phyloP scores from a whole-genome alignment of 2,888 invertebrate genomes.

The Hydriomena furcata region DNA sequence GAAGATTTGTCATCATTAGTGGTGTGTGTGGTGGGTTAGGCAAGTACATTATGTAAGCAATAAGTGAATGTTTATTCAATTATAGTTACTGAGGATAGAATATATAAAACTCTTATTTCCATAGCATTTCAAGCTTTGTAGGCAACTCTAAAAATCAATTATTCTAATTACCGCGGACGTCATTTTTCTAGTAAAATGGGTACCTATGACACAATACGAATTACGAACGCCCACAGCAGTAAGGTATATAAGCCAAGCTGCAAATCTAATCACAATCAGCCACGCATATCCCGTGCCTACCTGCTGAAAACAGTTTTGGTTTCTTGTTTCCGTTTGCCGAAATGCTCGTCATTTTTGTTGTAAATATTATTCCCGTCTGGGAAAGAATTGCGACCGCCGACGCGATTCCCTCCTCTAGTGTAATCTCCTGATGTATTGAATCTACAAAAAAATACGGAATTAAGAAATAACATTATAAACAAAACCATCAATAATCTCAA shows the following conservation, averaged over 20 bases:
- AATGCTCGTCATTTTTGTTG: conserved; percentile 78
- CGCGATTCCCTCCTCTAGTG: conserved; percentile 59
- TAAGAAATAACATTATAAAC: conserved; percentile 26
- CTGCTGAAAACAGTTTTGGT: conserved; percentile 84
- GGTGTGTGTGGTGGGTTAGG: too few species aligned
- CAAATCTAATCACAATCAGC: conserved; percentile 25
- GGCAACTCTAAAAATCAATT: too few species aligned
- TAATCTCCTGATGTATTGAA: conserved; percentile 69
- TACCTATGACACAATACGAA: background rate
- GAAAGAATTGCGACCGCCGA: conserved; percentile 64
- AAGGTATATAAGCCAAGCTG: background rate
- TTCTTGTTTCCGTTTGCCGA: conserved; percentile 79
- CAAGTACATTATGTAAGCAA: too few species aligned
- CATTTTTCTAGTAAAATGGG: too few species aligned
- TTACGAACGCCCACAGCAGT: background rate
- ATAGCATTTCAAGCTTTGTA: too few species aligned
- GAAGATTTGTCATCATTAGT: background rate
- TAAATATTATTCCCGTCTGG: conserved; percentile 62
- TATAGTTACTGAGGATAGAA: too few species aligned
- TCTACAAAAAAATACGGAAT: conserved; percentile 48
- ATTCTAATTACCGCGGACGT: too few species aligned
- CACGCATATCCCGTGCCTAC: conserved; percentile 43
- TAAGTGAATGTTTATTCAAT: too few species aligned
- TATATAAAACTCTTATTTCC: too few species aligned
- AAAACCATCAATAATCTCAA: conserved; percentile 20